phyloP scores from a whole-genome alignment of 2,888 invertebrate genomes.

The Drosophila mulleri region DNA sequence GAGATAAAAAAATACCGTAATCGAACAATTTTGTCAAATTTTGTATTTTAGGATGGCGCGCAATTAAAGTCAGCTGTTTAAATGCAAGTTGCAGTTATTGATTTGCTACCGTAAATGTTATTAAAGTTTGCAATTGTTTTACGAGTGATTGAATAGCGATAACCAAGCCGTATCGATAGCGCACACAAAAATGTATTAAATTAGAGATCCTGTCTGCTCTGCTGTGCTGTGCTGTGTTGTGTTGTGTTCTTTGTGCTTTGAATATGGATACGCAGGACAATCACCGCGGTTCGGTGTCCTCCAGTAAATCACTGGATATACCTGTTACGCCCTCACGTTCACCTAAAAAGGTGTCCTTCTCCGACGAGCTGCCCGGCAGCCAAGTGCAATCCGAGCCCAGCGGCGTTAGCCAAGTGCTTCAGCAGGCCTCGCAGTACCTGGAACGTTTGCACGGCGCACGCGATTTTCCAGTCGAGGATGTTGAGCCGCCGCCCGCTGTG shows the following conservation, averaged over 20 bases:
- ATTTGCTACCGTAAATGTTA: too few species aligned
- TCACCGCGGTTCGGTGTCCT: conserved; percentile 83
- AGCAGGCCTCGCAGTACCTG: conserved; percentile 82
- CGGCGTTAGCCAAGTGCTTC: conserved; percentile 79
- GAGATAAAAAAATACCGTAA: too few species aligned
- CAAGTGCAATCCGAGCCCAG: conserved; percentile 33
- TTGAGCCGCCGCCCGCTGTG: conserved; percentile 56
- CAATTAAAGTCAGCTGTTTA: too few species aligned
- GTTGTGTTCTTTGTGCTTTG: not conserved
- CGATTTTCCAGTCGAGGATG: conserved; percentile 42
- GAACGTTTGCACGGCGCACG: conserved; percentile 81
- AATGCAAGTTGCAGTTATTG: too few species aligned
- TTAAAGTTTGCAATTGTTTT: too few species aligned
- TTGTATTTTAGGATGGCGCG: too few species aligned
- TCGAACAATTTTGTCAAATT: too few species aligned
- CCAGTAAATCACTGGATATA: conserved; percentile 82
- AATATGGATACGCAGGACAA: conserved; percentile 64
- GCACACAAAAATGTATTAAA: conserved; percentile 27
- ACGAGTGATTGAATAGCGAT: too few species aligned
- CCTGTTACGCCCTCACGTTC: conserved; percentile 82
- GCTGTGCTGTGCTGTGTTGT: conserved; percentile 1
- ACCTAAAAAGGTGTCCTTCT: conserved; percentile 85
- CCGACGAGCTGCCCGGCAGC: conserved; percentile 82
- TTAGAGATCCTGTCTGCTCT: not conserved
- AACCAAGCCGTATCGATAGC: conserved; percentile 3